Evolutionary conservation across 2,113 vertebrate genomes (phyloP), one percentile per base, ranked within the genome.

Genomic region (Lycocorax pyrrhopterus): DNA sequence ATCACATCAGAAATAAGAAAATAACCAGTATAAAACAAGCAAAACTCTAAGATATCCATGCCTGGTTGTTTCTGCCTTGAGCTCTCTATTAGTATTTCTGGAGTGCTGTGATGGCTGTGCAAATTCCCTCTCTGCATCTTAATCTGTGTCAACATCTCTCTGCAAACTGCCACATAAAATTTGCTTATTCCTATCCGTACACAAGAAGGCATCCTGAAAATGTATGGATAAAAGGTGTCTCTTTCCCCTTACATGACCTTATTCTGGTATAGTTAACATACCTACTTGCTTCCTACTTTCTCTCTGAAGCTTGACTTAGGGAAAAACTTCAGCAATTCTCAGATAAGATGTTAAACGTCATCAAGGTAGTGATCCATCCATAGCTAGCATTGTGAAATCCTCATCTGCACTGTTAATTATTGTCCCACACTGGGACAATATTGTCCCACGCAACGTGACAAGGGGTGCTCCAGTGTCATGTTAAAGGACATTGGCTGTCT

Each of bases 1-100:
- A 80, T 72, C 66, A 56, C 56, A 72, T 25, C 84, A 89, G 49
- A 89, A 89, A 78, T 53, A 79, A 53, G 56, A 79, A 93, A 82
- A 93, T 33, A 73, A 39, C 7, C 12, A 17, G 7, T 25, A 76
- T 33, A 68, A 76, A 92, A 52, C 19, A 68, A 21, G 2, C 37
- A 81, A 84, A 76, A 3, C 39, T 71, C 32, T 83, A 47, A 66
- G 41, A 68, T 26, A 81, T 10, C 47, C 52, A 47, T 32, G 46
- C 27, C 14, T 84, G 11, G 23, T 46, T 88, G 52, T 74, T 81
- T 71, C 29, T 55, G 72, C 53, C 84, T 86, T 72, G 76, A 89
- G 58, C 7, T 23, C 80, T 79, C 21, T 47, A 6, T 74, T 56
- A 78, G 22, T 64, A 67, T 93, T 94, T 91, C 66, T 89, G 46